Conservation (phyloP, 2,113 vertebrate species). For the Grus americana region DNA sequence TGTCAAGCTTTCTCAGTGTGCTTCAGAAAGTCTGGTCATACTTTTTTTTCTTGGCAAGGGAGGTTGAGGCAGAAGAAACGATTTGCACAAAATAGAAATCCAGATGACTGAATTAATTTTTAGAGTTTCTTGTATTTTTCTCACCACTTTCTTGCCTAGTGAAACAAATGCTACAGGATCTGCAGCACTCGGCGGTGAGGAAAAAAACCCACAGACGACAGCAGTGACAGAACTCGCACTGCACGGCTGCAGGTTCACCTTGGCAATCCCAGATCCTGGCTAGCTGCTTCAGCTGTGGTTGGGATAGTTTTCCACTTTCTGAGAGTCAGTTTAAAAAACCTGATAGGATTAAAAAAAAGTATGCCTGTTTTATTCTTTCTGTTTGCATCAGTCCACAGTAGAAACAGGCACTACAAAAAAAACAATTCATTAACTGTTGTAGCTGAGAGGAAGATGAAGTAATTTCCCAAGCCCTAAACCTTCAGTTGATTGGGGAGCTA, state of each 20-base stretch:
- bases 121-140: not conserved
- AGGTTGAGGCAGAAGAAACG: not conserved
- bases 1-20: not conserved
- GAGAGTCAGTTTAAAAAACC: not conserved
- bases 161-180: not conserved
- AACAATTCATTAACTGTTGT: not conserved
- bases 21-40: not conserved
- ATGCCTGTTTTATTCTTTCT: not conserved
- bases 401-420: not conserved
- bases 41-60: not conserved
- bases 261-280: not conserved
- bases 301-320: not conserved
- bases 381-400: not conserved
- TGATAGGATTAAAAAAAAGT: not conserved
- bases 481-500: not conserved
- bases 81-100: not conserved
- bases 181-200: not conserved
- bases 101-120: not conserved
- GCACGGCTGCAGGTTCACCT: not conserved
- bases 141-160: not conserved
- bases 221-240: not conserved
- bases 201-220: fast-evolving
- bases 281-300: not conserved
- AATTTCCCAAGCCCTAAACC: not conserved
- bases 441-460: not conserved